Percentiles rank a stretch among this genome's conserved stretches.
phyloP scores from a whole-genome alignment of 2,888 invertebrate species.

The Sylvicola cinctus region DNA sequence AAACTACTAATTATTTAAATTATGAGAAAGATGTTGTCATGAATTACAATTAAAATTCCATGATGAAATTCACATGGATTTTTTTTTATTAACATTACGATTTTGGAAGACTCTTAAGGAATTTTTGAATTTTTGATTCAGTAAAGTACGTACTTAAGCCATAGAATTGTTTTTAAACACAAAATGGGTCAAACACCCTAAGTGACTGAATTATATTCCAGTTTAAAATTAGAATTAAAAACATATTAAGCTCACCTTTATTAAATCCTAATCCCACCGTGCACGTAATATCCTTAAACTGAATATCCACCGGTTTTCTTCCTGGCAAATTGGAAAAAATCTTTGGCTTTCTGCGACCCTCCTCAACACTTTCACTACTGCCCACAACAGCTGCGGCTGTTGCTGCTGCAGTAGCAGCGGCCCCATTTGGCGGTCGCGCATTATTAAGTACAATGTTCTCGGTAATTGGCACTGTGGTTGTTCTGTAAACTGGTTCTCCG shows the following conservation, averaged over 20 bases:
- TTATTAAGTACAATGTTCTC: not conserved
- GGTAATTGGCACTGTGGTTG: slow-evolving; percentile 6
- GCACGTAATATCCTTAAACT: slow-evolving; percentile 51
- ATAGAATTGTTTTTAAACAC: too few species aligned
- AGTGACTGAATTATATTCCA: not conserved
- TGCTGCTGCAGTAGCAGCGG: not conserved
- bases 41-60: too few species aligned
- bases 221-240: slow-evolving; percentile 1
- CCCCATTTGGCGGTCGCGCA: not conserved
- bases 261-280: slow-evolving; percentile 49
- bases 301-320: slow-evolving; percentile 42
- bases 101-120: too few species aligned
- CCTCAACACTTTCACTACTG: not conserved
- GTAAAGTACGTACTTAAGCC: too few species aligned
- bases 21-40: too few species aligned
- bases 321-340: slow-evolving; percentile 19
- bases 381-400: too few species aligned
- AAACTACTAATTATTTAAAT: too few species aligned
- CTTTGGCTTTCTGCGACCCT: not conserved
- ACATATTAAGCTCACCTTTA: slow-evolving; percentile 34
- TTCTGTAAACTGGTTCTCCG: slow-evolving; percentile 9
- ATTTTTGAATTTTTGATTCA: too few species aligned
- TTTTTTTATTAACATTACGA: too few species aligned
- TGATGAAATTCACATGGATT: too few species aligned
- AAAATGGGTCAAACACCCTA: too few species aligned